These are phyloP conservation scores for Lemur catta DNA, from an alignment of 2,797 vertebrate genomes.

Conservation along the genomic window DNA sequence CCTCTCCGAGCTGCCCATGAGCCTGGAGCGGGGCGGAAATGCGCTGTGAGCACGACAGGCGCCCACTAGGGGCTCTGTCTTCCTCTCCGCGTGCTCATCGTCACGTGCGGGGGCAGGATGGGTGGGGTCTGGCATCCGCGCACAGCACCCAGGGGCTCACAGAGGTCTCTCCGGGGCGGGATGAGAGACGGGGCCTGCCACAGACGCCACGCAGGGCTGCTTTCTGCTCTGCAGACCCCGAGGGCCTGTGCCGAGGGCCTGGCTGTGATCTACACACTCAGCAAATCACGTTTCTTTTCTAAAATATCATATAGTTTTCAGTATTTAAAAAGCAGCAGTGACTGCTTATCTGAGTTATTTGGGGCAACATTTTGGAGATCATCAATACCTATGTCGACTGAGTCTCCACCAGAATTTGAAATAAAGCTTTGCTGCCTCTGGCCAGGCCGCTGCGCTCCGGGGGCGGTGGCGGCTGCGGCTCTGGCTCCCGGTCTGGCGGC, in stretches of 20 bases:
- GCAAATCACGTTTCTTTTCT: not conserved
- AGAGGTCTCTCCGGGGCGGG: too few relatives aligned
- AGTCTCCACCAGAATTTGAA: too few relatives aligned
- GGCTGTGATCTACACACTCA: too few relatives aligned
- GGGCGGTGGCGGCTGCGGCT: not conserved
- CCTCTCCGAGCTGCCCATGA: conserved; percentile 97
- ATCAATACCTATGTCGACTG: not conserved
- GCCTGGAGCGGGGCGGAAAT: conserved; percentile 85
- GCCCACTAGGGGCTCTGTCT: not conserved
- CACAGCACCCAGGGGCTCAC: not conserved
- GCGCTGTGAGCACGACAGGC: rapidly evolving
- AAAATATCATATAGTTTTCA: not conserved
- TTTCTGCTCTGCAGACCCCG: too few relatives aligned
- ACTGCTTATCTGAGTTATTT: not conserved
- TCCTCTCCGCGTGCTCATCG: not conserved
- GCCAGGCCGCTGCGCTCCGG: not conserved
- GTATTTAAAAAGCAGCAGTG: not conserved
- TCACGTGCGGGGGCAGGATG: not conserved
- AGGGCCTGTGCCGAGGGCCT: not conserved
- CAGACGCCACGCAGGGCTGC: too few relatives aligned
- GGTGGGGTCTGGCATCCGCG: not conserved
- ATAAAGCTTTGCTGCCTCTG: not conserved
- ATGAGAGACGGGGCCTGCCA: not conserved
- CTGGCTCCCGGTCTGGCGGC: not conserved
- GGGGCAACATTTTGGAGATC: not conserved